Percentiles rank a stretch among this genome's conserved stretches.
Evolutionary conservation across 1,140 invertebrate species (phyloP).

Genomic region (Drosophila elegans): DNA sequence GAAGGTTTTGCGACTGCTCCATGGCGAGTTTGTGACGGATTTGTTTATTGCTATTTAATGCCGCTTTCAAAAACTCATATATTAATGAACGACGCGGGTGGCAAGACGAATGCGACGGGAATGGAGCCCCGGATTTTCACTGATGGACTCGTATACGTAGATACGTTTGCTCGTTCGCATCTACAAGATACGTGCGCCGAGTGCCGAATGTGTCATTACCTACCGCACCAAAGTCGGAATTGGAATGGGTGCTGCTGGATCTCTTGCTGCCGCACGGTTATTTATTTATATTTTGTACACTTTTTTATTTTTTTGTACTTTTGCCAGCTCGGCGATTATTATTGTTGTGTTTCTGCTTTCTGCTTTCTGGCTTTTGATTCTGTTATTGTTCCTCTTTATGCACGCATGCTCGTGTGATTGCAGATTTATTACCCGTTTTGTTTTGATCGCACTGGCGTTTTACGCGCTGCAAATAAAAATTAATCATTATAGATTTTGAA

Average conservation of each 20-base stretch:
- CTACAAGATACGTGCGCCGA: constrained; percentile 50
- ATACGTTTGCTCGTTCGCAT: constrained; percentile 24
- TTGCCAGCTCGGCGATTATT: constrained; percentile 20
- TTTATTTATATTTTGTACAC: constrained; percentile 23
- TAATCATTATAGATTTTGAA: constrained; percentile 60
- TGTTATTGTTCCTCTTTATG: constrained; percentile 42
- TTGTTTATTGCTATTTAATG: constrained; percentile 54
- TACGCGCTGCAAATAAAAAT: constrained; percentile 76
- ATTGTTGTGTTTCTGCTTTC: constrained; percentile 6
- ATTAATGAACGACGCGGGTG: constrained; percentile 22
- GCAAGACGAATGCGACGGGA: neutral
- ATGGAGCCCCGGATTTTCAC: neutral
- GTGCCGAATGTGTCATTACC: constrained; percentile 71
- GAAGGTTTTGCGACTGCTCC: constrained; percentile 65
- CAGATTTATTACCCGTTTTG: constrained; percentile 48
- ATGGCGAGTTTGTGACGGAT: constrained; percentile 36
- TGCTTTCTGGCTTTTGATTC: constrained; percentile 22
- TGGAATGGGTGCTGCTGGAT: constrained; percentile 26
- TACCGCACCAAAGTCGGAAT: constrained; percentile 45
- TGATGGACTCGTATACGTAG: constrained; percentile 39
- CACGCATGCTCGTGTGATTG: constrained; percentile 40
- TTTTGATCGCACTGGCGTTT: constrained; percentile 32
- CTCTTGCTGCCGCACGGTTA: constrained; percentile 16
- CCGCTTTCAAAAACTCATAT: constrained; percentile 35
- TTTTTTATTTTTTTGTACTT: constrained; percentile 20